A percentile compares a stretch with the other conserved stretches of the same genome.
These are phyloP conservation scores for Watsonalla binaria DNA, from an alignment of 2,888 invertebrate genomes.

Conservation along the genomic window DNA sequence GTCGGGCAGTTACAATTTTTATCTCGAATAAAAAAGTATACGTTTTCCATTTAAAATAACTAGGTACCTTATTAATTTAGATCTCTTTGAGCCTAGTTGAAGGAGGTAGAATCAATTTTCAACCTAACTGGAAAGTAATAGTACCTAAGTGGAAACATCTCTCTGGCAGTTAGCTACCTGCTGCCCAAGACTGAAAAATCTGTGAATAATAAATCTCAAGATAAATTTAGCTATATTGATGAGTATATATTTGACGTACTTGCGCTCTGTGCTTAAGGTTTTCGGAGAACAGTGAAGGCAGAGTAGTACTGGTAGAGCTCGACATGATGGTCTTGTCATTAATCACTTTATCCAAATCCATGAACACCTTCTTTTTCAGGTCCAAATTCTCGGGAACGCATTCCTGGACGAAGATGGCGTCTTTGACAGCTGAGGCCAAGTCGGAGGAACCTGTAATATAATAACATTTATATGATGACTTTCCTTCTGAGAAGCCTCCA, in stretches of 20 bases:
- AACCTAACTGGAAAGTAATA: no score
- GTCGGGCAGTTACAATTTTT: no score
- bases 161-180: no score
- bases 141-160: no score
- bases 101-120: no score
- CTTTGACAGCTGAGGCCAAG: constrained; percentile 84
- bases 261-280: constrained; percentile 84
- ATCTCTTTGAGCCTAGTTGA: no score
- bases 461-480: background rate
- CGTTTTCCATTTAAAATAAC: no score
- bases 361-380: constrained; percentile 89
- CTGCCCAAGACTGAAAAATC: no score
- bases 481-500: no score
- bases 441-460: constrained; percentile 79
- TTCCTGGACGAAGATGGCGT: constrained; percentile 92
- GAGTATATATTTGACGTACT: constrained; percentile 37
- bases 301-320: constrained; percentile 95
- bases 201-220: no score
- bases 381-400: constrained; percentile 95
- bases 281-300: constrained; percentile 92
- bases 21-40: no score
- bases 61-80: no score
- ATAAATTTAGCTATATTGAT: background rate
- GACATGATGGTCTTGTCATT: constrained; percentile 89
- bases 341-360: constrained; percentile 86